Base-by-base conservation (phyloP, 2,113 vertebrate species). In the Rhadina sibilatrix region DNA sequence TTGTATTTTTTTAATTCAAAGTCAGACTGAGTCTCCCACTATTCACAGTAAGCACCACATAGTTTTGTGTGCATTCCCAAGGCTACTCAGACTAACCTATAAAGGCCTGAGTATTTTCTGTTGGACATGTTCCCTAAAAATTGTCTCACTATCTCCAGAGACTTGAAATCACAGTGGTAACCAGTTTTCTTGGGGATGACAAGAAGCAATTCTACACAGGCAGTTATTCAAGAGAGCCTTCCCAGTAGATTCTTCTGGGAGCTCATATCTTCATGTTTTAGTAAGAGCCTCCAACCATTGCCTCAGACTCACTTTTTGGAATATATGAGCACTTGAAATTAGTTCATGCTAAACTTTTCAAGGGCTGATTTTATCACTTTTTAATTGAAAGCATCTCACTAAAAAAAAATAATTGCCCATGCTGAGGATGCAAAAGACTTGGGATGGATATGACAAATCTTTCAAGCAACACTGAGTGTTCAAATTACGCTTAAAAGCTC, bases 311-410 rank as follows among this genome's bases (percentile, higher is more conserved):
- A 59, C 30, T 66, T 90, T 90, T 66, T 2, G 10, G 72, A 95
- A 94, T 56, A 81, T 10, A 70, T 21, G 24, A 78, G 72, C 68
- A 63, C 47, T 75, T 92, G 46, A 94, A 90, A 89, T 66, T 56
- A 61, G 49, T 49, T 88, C 27, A 81, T n/a, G 38, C 52, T 70
- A 92, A 86, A 66, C 38, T 86, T 80, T 70, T 63, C 42, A 80
- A 70, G 28, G 38, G 46, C 50, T 87, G 64, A 37, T 86, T 93
- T 93, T 63, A 88, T 42, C 33, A 50, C 42, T 93, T 91, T 89
- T 91, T 92, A 90, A 93, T 83, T 89, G 68, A 90, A 93, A 87
- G 35, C 68, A 87, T 61, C 28, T 66, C 75, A 76, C 53, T 50
- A 76, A 70, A 87, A 70, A 87, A 56, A 80, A 74, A 59, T 2